phyloP scores from a whole-genome alignment of 2,888 invertebrate genomes.

The Acanthoscelides obtectus region DNA sequence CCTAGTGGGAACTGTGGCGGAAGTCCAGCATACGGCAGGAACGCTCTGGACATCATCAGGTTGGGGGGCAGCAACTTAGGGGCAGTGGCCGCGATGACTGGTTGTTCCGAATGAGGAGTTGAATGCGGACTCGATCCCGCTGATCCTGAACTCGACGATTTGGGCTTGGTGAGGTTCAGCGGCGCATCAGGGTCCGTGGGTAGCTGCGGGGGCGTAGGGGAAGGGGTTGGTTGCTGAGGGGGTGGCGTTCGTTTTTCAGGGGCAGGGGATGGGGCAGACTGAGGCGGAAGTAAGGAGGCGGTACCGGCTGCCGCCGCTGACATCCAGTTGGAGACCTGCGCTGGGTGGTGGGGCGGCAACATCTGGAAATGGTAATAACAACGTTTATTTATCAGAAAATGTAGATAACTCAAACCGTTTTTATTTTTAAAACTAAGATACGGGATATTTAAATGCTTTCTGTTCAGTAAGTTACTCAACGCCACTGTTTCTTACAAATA shows the following conservation, averaged over 20 bases:
- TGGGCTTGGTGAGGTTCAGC: constrained; percentile 84
- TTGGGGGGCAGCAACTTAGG: constrained; percentile 56
- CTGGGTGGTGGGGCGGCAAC: constrained; percentile 49
- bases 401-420: too few relatives aligned
- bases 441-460: too few relatives aligned
- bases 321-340: constrained; percentile 54
- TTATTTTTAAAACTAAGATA: too few relatives aligned
- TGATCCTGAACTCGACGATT: constrained; percentile 54
- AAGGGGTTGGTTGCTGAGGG: constrained; percentile 42
- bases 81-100: constrained; percentile 52
- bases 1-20: constrained; percentile 51
- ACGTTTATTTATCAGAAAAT: too few relatives aligned
- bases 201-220: constrained; percentile 39
- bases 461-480: too few relatives aligned
- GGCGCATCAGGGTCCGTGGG: constrained; percentile 72
- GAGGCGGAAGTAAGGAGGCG: constrained; percentile 43
- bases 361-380: constrained; percentile 42
- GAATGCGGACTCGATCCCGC: constrained; percentile 52
- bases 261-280: constrained; percentile 50
- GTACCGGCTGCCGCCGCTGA: constrained; percentile 58
- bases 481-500: too few relatives aligned
- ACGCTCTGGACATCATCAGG: constrained; percentile 56
- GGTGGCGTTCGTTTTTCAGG: constrained; percentile 40
- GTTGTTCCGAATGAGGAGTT: constrained; percentile 42
- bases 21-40: constrained; percentile 58